Evolutionary conservation across 2,113 vertebrate species (phyloP).

Genomic region (Dunckerocampus dactyliophorus): DNA sequence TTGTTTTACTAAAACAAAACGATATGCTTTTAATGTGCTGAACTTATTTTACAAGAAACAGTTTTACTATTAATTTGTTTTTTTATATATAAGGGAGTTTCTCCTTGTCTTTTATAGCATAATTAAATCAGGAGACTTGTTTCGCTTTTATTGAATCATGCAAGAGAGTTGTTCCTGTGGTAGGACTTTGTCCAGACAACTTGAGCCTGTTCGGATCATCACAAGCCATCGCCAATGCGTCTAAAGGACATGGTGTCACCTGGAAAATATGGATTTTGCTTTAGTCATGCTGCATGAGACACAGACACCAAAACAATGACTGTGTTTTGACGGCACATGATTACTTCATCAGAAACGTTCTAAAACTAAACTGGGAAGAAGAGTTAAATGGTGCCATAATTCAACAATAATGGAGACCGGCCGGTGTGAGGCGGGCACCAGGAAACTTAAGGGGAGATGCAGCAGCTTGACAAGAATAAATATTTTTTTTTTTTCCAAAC

Average conservation of each 20-base stretch:
- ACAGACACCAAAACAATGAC: slow-evolving; percentile 3
- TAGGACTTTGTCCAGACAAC: slow-evolving; percentile 30
- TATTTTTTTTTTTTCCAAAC: too few relatives aligned
- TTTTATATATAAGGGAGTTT: neutral
- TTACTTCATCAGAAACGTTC: neutral
- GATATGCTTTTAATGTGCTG: slow-evolving; percentile 5
- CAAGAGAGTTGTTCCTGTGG: slow-evolving; percentile 24
- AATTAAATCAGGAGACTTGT: slow-evolving; percentile 6
- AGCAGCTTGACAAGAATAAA: too few relatives aligned
- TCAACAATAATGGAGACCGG: too few relatives aligned
- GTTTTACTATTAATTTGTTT: neutral
- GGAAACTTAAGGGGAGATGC: too few relatives aligned
- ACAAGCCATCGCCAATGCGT: slow-evolving; percentile 7
- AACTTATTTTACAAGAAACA: too few relatives aligned
- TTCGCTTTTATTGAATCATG: slow-evolving; percentile 21
- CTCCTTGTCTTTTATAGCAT: neutral
- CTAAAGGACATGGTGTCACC: slow-evolving; percentile 39
- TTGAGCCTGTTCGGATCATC: slow-evolving; percentile 17
- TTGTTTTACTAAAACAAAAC: neutral
- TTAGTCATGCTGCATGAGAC: slow-evolving; percentile 6
- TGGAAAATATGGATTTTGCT: slow-evolving; percentile 51
- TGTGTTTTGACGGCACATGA: neutral
- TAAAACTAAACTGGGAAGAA: too few relatives aligned
- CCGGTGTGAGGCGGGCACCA: too few relatives aligned
- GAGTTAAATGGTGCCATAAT: too few relatives aligned